Conservation (phyloP, 2,797 vertebrate species). For the Characodon lateralis region DNA sequence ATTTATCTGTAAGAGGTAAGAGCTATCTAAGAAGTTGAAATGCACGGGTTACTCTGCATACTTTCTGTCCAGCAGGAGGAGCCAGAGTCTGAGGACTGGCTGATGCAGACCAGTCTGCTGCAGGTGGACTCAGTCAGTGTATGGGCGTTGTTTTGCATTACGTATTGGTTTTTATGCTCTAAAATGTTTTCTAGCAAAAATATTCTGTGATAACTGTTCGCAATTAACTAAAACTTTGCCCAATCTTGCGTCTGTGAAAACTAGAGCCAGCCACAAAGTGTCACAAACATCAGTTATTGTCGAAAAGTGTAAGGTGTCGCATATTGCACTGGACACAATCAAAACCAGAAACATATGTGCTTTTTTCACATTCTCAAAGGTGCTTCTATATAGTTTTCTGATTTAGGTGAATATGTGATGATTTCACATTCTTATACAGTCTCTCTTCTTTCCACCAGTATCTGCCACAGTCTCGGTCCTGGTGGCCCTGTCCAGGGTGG, state of each 20-base stretch:
- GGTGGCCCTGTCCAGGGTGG: slow-evolving; percentile 76
- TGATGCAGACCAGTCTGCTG: slow-evolving; percentile 2
- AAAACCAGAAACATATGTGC: not conserved
- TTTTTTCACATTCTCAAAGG: too few relatives aligned
- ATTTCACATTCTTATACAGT: not conserved
- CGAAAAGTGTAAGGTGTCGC: not conserved
- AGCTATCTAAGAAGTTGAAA: not conserved
- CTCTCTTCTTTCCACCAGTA: slow-evolving; percentile 27
- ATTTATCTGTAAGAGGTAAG: not conserved
- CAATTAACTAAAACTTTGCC: slow-evolving; percentile 13
- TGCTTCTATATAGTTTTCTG: not conserved
- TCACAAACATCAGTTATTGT: not conserved
- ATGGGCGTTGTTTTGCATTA: slow-evolving; percentile 11
- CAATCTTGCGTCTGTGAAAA: not conserved
- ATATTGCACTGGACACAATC: not conserved
- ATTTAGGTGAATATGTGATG: slow-evolving; percentile 11
- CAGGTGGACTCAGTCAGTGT: slow-evolving; percentile 11
- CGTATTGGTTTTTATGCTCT: not conserved
- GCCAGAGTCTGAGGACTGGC: slow-evolving; percentile 64
- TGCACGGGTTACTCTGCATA: not conserved
- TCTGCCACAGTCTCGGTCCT: slow-evolving; percentile 59
- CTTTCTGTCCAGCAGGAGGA: slow-evolving; percentile 72
- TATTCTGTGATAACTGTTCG: not conserved
- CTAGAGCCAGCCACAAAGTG: slow-evolving; percentile 10
- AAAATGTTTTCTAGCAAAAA: not conserved